These are phyloP conservation scores for Heliconius ethilla DNA, from an alignment of 2,888 invertebrate species.

Conservation along the genomic window DNA sequence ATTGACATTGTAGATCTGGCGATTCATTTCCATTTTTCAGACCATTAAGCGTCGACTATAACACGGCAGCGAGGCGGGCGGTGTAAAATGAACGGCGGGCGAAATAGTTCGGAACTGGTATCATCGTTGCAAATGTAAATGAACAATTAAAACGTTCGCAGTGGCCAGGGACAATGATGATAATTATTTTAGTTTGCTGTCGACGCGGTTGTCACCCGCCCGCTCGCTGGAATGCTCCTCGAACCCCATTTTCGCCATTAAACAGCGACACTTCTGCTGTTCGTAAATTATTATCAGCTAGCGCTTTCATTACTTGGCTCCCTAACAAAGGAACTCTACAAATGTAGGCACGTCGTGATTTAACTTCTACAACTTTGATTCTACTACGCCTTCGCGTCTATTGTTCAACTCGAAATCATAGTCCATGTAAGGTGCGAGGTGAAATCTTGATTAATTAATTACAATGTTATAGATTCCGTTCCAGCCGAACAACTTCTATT, in stretches of 20 bases:
- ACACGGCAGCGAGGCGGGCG: slow-evolving; percentile 69
- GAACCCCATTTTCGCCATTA: slow-evolving; percentile 71
- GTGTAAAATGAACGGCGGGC: slow-evolving; percentile 75
- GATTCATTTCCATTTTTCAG: slow-evolving; percentile 79
- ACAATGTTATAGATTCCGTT: slow-evolving; percentile 70
- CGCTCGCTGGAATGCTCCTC: slow-evolving; percentile 76
- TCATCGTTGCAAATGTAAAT: slow-evolving; percentile 82
- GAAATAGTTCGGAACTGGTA: slow-evolving; percentile 80
- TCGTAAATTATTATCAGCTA: slow-evolving; percentile 81
- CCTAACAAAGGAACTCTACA: slow-evolving; percentile 77
- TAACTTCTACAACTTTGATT: slow-evolving; percentile 72
- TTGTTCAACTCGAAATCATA: slow-evolving; percentile 76
- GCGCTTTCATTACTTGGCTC: slow-evolving; percentile 78
- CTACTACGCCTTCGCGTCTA: slow-evolving; percentile 68
- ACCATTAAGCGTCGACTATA: slow-evolving; percentile 79
- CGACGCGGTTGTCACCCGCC: slow-evolving; percentile 72
- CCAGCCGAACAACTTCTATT: slow-evolving; percentile 63
- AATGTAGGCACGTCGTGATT: slow-evolving; percentile 73
- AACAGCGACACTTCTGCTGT: slow-evolving; percentile 81
- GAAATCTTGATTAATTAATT: slow-evolving; percentile 81
- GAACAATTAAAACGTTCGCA: slow-evolving; percentile 81
- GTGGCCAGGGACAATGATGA: slow-evolving; percentile 80
- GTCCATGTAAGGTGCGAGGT: slow-evolving; percentile 78
- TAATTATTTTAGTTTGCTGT: slow-evolving; percentile 82
- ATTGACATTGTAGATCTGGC: slow-evolving; percentile 72